Percentiles rank a stretch among this genome's conserved stretches.
Evolutionary conservation across 2,113 vertebrate species (phyloP).

Genomic region (Tetrax tetrax): DNA sequence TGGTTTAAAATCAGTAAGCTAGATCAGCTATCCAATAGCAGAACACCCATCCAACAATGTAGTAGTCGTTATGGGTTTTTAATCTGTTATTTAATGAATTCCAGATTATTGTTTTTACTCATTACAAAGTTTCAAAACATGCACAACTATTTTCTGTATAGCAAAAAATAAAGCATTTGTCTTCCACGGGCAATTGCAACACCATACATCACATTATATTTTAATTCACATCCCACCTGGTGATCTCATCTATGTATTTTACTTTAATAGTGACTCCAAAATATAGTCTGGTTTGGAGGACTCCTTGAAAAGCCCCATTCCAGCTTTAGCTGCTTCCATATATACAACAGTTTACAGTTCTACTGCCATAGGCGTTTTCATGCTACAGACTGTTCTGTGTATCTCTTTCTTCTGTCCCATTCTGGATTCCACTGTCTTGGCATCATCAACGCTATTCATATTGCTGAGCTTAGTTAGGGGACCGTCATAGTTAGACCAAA

Average conservation of each 20-base stretch:
- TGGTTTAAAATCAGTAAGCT: not conserved
- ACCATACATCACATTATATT: not conserved
- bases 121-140: not conserved
- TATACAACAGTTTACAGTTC: not conserved
- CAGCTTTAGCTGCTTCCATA: not conserved
- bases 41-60: not conserved
- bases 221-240: not conserved
- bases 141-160: not conserved
- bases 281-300: not conserved
- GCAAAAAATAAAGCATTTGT: not conserved
- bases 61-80: not conserved
- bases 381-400: fast-evolving
- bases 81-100: not conserved
- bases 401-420: not conserved
- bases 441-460: not conserved
- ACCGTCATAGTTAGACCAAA: not conserved
- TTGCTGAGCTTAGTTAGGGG: not conserved
- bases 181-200: not conserved
- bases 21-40: not conserved
- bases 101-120: not conserved
- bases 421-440: not conserved
- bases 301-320: not conserved
- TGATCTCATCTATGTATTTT: not conserved
- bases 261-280: not conserved
- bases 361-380: not conserved